phyloP scores from a whole-genome alignment of 2,113 vertebrate species.

The Elgaria multicarinata region DNA sequence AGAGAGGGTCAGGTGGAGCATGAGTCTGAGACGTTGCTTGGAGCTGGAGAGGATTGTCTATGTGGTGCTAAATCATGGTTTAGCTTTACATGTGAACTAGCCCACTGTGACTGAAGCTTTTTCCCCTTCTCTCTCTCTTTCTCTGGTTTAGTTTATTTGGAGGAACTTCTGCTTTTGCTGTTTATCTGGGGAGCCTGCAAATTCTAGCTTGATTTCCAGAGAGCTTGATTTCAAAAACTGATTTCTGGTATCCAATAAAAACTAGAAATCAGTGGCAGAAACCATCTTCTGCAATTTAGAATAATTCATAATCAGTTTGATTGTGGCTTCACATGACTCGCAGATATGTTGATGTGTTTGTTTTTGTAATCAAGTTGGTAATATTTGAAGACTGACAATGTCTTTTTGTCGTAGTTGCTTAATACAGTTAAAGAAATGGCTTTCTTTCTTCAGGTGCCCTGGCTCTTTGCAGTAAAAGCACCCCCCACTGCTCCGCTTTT shows the following conservation, averaged over 20 bases:
- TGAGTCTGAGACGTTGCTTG: neutral
- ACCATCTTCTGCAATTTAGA: neutral
- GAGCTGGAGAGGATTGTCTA: neutral
- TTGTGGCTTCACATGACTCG: neutral
- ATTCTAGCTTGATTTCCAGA: too few relatives aligned
- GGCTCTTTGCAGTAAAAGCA: too few relatives aligned
- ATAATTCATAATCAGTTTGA: neutral
- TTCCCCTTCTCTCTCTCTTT: too few relatives aligned
- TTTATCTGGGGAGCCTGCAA: too few relatives aligned
- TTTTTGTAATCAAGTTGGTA: neutral
- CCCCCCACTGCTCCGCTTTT: too few relatives aligned
- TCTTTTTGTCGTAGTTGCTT: constrained; percentile 81
- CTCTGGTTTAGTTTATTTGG: neutral
- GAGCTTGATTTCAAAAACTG: neutral
- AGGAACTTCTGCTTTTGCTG: neutral
- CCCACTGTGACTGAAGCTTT: neutral
- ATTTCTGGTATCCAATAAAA: too few relatives aligned
- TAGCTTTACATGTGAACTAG: neutral
- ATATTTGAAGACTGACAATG: constrained; percentile 32
- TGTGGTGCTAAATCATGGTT: neutral
- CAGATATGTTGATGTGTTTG: neutral
- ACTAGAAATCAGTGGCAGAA: too few relatives aligned
- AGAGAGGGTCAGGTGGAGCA: neutral
- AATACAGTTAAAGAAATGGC: constrained; percentile 84
- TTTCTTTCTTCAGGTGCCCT: too few relatives aligned